Evolutionary conservation across 2,797 vertebrate species (phyloP), one percentile per base, ranked within the genome.

Genomic region (Sphaeramia orbicularis): DNA sequence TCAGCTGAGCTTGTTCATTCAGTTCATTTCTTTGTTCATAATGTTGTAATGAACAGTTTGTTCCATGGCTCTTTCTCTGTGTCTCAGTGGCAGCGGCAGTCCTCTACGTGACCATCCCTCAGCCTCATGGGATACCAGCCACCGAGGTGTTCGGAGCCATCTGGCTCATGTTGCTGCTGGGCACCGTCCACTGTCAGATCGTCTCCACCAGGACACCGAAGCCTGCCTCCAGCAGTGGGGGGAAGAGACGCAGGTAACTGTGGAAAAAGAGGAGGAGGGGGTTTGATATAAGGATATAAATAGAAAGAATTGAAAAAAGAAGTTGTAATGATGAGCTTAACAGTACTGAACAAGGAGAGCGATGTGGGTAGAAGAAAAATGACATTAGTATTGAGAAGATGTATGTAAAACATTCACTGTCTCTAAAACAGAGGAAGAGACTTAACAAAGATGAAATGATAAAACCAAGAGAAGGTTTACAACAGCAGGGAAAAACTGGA

Each of bases 121-220:
- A 92, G 81, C 90, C 95, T 71, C 96, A 97, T 87, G 94, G 91
- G 79, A 95, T 99, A 85, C 97, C 98, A n/a, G 90, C 94, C 80
- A 99, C 96, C 0, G 98, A 99, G 92, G 96, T 99, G 81, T 94
- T 96, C 24, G 96, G 96, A 63, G 96, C 95, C 11, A 41, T 96
- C 91, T 98, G 96, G 96, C 95, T 99, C 40, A 99, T 99, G 98
- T 77, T 99, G 91, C 94, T 99, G 45, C 92, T 99, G 78, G 98
- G 97, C 78, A 98, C 97, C 38, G 98, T 99, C 66, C 98, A 99
- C 85, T 99, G 98, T 92, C 97, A 99, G 95, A 99, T 99, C 65
- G 98, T 99, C 78, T 99, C 98, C 81, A 99, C 98, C 50, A 89
- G 97, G 73, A 99, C 96, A 9, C 97, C 97, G 9, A 99, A 99